Percentiles rank a stretch among this genome's conserved stretches.
Evolutionary conservation across 2,797 vertebrate species (phyloP).

Genomic region (Leuciscus waleckii): DNA sequence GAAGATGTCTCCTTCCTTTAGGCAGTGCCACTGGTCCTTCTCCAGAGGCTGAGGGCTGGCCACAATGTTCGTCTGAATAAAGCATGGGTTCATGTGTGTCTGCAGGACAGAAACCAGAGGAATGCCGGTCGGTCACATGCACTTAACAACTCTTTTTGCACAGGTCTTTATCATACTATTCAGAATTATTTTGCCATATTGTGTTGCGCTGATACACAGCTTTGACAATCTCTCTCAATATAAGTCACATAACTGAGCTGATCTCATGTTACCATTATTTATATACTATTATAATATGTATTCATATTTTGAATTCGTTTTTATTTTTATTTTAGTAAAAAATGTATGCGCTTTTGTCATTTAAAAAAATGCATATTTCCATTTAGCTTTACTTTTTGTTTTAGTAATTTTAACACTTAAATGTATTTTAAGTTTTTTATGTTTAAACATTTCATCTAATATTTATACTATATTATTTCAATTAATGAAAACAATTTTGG

Average conservation of each 20-base stretch:
- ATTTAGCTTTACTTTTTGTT: background rate
- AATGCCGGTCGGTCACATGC: background rate
- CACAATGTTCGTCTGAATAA: conserved; percentile 72
- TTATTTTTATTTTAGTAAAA: background rate
- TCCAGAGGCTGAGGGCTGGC: conserved; percentile 75
- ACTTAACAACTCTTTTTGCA: background rate
- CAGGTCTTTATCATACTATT: background rate
- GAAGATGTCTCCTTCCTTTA: conserved; percentile 80
- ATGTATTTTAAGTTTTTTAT: background rate
- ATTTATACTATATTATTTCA: background rate
- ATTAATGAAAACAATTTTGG: background rate
- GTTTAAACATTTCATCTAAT: background rate
- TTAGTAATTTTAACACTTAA: background rate
- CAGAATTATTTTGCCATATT: background rate
- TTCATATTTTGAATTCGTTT: background rate
- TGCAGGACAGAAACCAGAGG: conserved; percentile 57
- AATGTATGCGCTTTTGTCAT: background rate
- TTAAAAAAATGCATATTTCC: background rate
- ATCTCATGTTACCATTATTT: background rate
- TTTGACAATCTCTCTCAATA: background rate
- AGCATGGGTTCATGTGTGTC: conserved; percentile 87
- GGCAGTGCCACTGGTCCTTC: conserved; percentile 75
- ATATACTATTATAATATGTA: background rate
- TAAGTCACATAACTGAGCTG: background rate
- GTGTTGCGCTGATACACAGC: background rate